Percentiles rank a stretch among this genome's conserved stretches.
phyloP scores from a whole-genome alignment of 1,140 invertebrate genomes.

The Bicyclus anynana region DNA sequence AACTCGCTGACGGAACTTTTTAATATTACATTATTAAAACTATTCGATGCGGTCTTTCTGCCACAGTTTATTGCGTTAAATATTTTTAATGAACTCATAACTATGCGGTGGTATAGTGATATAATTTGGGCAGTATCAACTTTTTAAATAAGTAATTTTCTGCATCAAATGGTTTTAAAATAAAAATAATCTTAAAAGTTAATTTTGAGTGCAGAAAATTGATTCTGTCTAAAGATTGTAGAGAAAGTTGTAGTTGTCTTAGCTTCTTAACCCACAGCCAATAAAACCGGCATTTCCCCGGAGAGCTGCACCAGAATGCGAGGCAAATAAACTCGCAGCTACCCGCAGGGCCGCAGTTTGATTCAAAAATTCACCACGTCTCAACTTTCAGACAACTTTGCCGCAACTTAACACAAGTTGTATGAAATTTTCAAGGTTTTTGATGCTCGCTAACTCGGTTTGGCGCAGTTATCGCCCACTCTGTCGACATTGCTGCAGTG shows the following conservation, averaged over 20 bases:
- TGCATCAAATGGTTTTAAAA: no score
- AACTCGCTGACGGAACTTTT: not conserved
- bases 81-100: no score
- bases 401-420: conserved; percentile 30
- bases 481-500: not conserved
- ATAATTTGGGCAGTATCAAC: no score
- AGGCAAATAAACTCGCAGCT: conserved; percentile 7
- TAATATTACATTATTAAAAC: not conserved
- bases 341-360: conserved; percentile 9
- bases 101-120: no score
- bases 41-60: no score
- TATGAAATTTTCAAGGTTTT: conserved; percentile 32
- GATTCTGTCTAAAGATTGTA: no score
- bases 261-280: not conserved
- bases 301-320: conserved; percentile 8
- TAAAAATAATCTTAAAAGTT: no score
- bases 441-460: conserved; percentile 3
- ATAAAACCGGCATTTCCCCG: conserved; percentile 11
- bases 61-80: no score
- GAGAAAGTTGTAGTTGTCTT: not conserved
- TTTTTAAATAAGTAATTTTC: no score
- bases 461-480: not conserved
- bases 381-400: conserved; percentile 26
- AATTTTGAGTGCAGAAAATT: no score
- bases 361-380: conserved; percentile 34